These are phyloP conservation scores for Sceloporus tristichus DNA, from an alignment of 2,113 vertebrate species.

Conservation along the genomic window DNA sequence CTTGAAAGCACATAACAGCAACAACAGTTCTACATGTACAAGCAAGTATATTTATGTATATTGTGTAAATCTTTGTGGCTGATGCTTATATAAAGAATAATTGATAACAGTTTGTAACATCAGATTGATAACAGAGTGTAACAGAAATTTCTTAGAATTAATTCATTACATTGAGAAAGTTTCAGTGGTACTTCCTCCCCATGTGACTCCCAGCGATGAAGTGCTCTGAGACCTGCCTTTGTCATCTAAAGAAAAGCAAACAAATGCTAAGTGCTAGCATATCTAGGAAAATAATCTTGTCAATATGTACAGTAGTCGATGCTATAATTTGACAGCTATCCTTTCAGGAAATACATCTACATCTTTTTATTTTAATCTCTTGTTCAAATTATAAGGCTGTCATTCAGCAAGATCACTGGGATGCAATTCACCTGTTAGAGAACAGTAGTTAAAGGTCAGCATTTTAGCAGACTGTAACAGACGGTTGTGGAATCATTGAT, in stretches of 20 bases:
- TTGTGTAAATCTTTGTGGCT: background rate
- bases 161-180: background rate
- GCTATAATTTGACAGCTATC: background rate
- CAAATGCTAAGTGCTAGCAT: background rate
- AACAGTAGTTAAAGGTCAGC: background rate
- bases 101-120: background rate
- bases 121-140: background rate
- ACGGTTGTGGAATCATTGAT: background rate
- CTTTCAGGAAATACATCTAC: background rate
- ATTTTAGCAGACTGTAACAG: slow-evolving; percentile 15
- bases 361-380: background rate
- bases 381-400: slow-evolving; percentile 2
- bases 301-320: background rate
- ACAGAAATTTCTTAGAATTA: background rate
- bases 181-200: background rate
- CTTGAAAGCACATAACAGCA: no score
- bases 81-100: background rate
- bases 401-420: background rate
- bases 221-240: background rate
- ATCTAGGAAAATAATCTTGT: background rate
- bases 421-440: background rate
- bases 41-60: background rate
- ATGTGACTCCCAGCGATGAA: background rate
- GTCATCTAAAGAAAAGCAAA: background rate
- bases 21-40: background rate